These are phyloP conservation scores for Microtus montanus DNA, from an alignment of 2,113 vertebrate species.

Conservation along the genomic window DNA sequence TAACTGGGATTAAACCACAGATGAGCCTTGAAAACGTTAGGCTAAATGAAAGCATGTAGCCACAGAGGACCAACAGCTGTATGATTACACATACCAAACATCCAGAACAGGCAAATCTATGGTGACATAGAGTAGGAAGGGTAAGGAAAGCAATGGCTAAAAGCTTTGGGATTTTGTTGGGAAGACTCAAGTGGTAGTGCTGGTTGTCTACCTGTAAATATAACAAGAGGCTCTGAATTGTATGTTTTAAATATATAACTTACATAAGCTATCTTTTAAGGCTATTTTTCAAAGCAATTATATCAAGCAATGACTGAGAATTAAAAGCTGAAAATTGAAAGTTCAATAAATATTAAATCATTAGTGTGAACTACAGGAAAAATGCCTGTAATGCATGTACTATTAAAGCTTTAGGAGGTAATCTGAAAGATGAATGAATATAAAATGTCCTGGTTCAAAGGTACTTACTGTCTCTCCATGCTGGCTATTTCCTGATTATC, in stretches of 20 bases:
- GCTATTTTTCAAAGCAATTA: neutral
- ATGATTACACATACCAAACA: neutral
- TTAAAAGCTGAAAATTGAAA: slow-evolving; percentile 27
- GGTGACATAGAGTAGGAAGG: neutral
- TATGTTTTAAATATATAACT: slow-evolving; percentile 31
- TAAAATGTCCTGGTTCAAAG: neutral
- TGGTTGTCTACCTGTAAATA: neutral
- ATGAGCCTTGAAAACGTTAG: neutral
- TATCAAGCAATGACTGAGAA: neutral
- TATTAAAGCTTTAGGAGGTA: neutral
- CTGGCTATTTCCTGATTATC: slow-evolving; percentile 97
- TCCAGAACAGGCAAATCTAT: neutral
- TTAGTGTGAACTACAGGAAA: neutral
- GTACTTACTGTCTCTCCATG: slow-evolving; percentile 96
- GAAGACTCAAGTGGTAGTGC: neutral
- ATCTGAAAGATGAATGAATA: slow-evolving; percentile 9
- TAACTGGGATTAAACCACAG: slow-evolving; percentile 21
- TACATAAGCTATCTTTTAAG: neutral
- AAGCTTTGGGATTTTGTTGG: neutral
- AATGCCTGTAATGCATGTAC: neutral
- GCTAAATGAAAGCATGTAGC: slow-evolving; percentile 4
- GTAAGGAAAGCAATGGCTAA: neutral
- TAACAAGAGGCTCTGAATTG: neutral
- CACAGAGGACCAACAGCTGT: neutral
- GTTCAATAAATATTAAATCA: slow-evolving; percentile 15